These are phyloP conservation scores for Isurus oxyrinchus DNA, from an alignment of 2,113 vertebrate species.

Conservation along the genomic window DNA sequence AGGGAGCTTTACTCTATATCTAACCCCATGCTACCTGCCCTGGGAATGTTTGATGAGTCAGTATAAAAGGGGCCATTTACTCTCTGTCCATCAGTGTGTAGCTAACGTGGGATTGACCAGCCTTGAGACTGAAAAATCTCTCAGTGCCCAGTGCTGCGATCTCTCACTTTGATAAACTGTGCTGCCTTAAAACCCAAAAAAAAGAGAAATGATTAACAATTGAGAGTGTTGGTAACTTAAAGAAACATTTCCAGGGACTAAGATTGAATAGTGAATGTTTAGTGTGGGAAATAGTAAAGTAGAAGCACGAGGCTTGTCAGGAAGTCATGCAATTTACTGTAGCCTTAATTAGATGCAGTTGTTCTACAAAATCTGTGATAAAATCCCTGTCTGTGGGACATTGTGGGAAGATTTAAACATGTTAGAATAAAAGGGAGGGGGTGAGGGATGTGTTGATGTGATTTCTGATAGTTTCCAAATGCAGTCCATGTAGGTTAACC, in stretches of 20 bases:
- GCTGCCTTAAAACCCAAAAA: neutral
- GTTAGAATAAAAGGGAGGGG: neutral
- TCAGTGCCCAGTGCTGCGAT: neutral
- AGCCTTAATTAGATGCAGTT: neutral
- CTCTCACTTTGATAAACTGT: neutral
- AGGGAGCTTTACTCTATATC: neutral
- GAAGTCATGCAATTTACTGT: neutral
- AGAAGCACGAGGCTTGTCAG: neutral
- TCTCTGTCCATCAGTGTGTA: neutral
- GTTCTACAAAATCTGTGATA: neutral
- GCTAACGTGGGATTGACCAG: neutral
- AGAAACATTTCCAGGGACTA: neutral
- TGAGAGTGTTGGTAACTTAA: neutral
- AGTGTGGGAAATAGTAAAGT: neutral
- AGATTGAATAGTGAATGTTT: neutral
- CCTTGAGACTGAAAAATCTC: neutral
- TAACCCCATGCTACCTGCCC: neutral
- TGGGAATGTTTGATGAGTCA: neutral
- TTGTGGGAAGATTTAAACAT: conserved; percentile 19
- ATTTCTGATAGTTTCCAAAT: conserved; percentile 90
- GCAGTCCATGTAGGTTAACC: conserved; percentile 79
- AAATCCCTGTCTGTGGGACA: neutral
- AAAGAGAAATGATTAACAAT: neutral
- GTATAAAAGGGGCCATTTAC: neutral
- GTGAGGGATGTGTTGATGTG: conserved; percentile 20